A percentile compares a stretch with the other conserved stretches of the same genome.
Conservation (phyloP, 64 coral and sea anemone genomes). For the Pocillopora verrucosa region DNA sequence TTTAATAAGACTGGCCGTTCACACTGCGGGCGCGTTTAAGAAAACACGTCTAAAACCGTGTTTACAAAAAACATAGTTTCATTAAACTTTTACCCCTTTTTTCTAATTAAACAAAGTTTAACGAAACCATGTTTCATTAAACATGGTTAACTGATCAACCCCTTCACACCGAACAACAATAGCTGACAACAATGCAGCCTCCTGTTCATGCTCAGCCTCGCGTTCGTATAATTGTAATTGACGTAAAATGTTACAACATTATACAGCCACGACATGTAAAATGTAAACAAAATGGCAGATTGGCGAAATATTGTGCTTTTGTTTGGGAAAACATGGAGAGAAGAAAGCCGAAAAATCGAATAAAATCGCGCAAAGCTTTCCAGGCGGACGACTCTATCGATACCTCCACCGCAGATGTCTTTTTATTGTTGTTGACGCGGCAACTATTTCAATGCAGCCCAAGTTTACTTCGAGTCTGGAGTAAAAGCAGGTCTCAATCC, state of each 20-base stretch:
- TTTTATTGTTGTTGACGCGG: background rate
- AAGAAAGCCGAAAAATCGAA: background rate
- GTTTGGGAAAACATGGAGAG: background rate
- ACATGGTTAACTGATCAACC: background rate
- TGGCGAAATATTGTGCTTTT: background rate
- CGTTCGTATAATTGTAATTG: conserved; percentile 6
- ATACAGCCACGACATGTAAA: background rate
- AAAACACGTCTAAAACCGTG: too few relatives aligned
- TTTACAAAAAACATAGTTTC: too few relatives aligned
- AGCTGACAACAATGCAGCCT: background rate
- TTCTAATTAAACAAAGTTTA: conserved; percentile 15
- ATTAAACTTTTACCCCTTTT: too few relatives aligned
- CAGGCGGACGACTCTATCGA: background rate
- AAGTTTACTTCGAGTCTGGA: background rate
- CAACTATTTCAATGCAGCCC: background rate
- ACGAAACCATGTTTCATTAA: background rate
- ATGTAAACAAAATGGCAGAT: background rate
- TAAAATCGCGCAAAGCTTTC: background rate
- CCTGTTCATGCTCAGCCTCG: conserved; percentile 18
- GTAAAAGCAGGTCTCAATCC: too few relatives aligned
- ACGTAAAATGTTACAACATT: too few relatives aligned
- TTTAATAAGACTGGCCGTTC: too few relatives aligned
- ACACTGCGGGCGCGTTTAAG: too few relatives aligned
- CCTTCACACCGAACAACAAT: too few relatives aligned
- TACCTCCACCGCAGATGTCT: conserved; percentile 1